Percentiles rank a stretch among this genome's conserved stretches.
Conservation (phyloP, 2,113 vertebrate species). For the Saccopteryx leptura region DNA sequence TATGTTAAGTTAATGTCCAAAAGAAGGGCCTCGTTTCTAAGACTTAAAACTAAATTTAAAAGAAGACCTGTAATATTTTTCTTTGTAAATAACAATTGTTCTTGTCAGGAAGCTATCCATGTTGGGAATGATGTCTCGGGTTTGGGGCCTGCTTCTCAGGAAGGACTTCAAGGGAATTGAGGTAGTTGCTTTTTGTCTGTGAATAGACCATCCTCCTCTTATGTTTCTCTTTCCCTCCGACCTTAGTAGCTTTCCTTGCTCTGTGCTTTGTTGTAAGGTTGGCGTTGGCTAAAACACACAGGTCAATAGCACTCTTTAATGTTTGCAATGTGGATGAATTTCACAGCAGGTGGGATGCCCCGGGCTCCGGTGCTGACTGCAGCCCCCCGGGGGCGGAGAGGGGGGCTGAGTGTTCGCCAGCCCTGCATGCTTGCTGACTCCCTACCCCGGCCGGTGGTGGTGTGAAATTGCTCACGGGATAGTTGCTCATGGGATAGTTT, state of each 20-base stretch:
- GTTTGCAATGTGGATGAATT: neutral
- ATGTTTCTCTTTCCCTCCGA: neutral
- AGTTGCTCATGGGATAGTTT: neutral
- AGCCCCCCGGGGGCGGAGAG: rapidly evolving
- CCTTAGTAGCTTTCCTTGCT: neutral
- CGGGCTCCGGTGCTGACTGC: neutral
- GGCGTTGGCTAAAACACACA: neutral
- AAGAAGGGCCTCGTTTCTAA: neutral
- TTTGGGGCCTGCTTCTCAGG: neutral
- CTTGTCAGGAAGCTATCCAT: neutral
- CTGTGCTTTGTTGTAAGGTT: neutral
- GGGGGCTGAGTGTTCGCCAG: neutral
- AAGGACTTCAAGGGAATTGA: neutral
- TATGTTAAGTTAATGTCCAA: neutral
- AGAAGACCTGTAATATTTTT: neutral
- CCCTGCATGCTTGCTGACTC: rapidly evolving
- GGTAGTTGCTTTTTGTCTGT: too few relatives aligned
- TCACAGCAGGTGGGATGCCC: neutral
- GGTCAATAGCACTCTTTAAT: neutral
- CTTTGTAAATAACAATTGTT: neutral
- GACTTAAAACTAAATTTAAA: neutral
- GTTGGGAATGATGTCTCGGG: neutral
- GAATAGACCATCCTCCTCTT: neutral
- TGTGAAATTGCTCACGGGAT: neutral
- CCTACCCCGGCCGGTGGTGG: rapidly evolving